Conservation (phyloP, 1,140 invertebrate species). For the Ostrea denselamellosa region DNA sequence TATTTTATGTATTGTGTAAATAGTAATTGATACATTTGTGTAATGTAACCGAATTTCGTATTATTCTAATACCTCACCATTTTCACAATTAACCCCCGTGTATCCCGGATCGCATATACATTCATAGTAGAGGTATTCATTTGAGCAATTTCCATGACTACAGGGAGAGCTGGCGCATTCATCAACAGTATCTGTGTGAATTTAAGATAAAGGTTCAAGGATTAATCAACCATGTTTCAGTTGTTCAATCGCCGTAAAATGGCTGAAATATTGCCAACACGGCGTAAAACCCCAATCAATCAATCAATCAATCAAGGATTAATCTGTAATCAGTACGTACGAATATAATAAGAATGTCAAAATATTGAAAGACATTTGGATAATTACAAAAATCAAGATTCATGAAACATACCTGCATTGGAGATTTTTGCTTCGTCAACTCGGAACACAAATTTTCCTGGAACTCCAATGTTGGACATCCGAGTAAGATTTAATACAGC, state of each 20-base stretch:
- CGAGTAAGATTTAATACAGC: slow-evolving; percentile 42
- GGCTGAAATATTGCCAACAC: too few species aligned
- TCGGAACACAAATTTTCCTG: slow-evolving; percentile 47
- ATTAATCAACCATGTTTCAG: too few species aligned
- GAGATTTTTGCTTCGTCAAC: slow-evolving; percentile 29
- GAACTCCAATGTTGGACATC: slow-evolving; percentile 33
- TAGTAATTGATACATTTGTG: too few species aligned
- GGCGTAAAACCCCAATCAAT: too few species aligned
- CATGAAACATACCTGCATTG: not conserved
- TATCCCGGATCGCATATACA: not conserved
- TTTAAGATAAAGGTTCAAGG: not conserved
- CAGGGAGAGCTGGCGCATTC: slow-evolving; percentile 5
- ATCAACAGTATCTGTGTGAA: not conserved
- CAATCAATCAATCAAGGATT: too few species aligned
- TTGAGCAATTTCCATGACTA: not conserved
- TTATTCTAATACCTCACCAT: not conserved
- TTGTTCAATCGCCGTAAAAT: too few species aligned
- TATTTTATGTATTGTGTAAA: too few species aligned
- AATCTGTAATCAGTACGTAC: too few species aligned
- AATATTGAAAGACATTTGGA: not conserved
- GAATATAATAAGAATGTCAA: too few species aligned
- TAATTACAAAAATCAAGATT: not conserved
- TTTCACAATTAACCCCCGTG: slow-evolving; percentile 32
- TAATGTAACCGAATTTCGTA: too few species aligned
- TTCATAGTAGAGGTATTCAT: not conserved